Base-by-base conservation (phyloP, 2,888 invertebrate species). In the Cremastinae sp. region DNA sequence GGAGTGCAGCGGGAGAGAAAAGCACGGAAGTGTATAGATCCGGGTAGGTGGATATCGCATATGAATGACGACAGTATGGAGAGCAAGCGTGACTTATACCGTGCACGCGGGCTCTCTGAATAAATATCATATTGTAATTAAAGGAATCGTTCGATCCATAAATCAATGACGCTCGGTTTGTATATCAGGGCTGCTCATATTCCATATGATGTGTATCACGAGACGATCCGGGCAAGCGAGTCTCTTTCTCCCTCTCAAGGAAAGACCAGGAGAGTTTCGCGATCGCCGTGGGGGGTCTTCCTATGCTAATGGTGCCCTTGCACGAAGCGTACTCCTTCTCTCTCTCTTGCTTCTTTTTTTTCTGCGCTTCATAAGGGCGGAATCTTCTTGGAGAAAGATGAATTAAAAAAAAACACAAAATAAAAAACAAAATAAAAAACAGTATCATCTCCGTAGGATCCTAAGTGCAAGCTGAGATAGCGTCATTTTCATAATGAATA, bases 41-140 rank as follows among this genome's bases (percentile, higher is more conserved):
- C 72, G 58, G 75, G 75, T 64, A 81, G 80, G 79, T 75, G 79
- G 75, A 71, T 69, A 61, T 70, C 69, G 28, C 41, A 79, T 73
- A 58, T 56, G 70, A 77, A 89, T 88, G 87, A 89, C 81, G 88
- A 88, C 88, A 88, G 45, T 54, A 56, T 85, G 87, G 86, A 87
- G 34, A 49, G 5, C 28, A 28, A 89, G 87, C 89, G 87, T 89
- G 88, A 89, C 88, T 89, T 83, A 85, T 81, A 79, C 82, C 75
- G 82, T 80, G 83, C 84, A 83, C 82, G 82, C 80, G 51, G 59
- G 71, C 68, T 71, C 88, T 89, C 86, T 88, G 89, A 89, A 89
- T 90, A 90, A 89, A 89, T 89, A 89, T 89, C 88, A 87, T 89
- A 89, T 89, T 89, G 89, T 90, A 89, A 90, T 90, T 89, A 89